Conservation (phyloP, 1,140 invertebrate genomes). For the Platyscapa corneri region DNA sequence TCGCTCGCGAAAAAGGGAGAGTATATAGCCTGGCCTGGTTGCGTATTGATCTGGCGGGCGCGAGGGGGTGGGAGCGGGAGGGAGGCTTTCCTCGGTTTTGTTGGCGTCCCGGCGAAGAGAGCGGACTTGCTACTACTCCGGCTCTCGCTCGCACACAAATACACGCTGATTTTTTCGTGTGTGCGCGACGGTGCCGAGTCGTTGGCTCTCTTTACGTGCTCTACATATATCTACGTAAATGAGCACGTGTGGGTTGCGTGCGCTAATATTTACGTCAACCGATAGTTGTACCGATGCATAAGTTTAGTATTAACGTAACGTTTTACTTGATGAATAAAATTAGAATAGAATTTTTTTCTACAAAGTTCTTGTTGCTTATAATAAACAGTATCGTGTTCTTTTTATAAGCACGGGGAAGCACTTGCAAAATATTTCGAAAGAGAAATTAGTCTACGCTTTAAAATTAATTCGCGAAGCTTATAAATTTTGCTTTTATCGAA, state of each 20-base stretch:
- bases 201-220: background rate
- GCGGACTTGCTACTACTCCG: background rate
- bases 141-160: background rate
- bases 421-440: too few species aligned
- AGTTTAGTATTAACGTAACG: background rate
- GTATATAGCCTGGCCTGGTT: slow-evolving; percentile 42
- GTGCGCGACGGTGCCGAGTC: background rate
- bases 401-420: too few species aligned
- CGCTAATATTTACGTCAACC: background rate
- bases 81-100: background rate
- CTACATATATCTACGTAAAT: background rate
- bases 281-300: background rate
- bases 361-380: background rate
- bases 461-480: too few species aligned
- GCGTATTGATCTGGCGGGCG: slow-evolving; percentile 43
- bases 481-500: background rate
- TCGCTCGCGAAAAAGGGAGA: slow-evolving; percentile 46
- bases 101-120: background rate
- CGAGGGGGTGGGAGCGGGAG: background rate
- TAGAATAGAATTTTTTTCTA: background rate
- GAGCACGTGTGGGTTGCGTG: slow-evolving; percentile 6
- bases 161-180: background rate
- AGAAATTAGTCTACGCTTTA: background rate
- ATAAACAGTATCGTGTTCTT: too few species aligned
- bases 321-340: background rate